Evolutionary conservation across 2,888 invertebrate genomes (phyloP).

Genomic region (Stenotaenia linearis): DNA sequence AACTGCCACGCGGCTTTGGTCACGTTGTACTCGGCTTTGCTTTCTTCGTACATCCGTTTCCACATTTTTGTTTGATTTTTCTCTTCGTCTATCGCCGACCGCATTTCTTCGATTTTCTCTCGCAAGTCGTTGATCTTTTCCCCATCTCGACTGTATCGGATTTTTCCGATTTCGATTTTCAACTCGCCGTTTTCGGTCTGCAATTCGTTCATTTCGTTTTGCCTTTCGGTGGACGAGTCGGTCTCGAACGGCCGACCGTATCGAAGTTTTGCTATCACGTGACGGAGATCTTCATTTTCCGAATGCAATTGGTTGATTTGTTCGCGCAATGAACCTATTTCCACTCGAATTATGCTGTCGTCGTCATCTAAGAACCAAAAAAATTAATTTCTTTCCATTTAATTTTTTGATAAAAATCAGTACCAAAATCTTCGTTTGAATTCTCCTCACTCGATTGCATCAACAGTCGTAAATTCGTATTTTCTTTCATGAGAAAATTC

Average conservation of each 20-base stretch:
- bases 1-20: not conserved
- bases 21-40: not conserved
- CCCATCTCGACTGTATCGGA: not conserved
- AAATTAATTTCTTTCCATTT: not conserved
- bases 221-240: not conserved
- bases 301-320: constrained; percentile 37
- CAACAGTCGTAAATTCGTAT: constrained; percentile 33
- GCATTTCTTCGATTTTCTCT: constrained; percentile 2
- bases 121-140: not conserved
- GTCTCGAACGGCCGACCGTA: constrained; percentile 32
- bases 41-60: not conserved
- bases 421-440: no score
- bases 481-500: constrained; percentile 35
- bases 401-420: no score
- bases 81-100: not conserved
- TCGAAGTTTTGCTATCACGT: constrained; percentile 37
- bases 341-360: constrained; percentile 10
- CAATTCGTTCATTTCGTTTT: constrained; percentile 27
- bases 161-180: constrained; percentile 22
- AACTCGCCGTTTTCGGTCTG: not conserved
- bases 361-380: constrained; percentile 28
- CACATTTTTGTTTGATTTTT: constrained; percentile 10
- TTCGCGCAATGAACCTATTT: constrained; percentile 35
- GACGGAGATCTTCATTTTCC: constrained; percentile 38
- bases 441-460: not conserved